Evolutionary conservation across 2,113 vertebrate genomes (phyloP).

Genomic region (Ahaetulla prasina): DNA sequence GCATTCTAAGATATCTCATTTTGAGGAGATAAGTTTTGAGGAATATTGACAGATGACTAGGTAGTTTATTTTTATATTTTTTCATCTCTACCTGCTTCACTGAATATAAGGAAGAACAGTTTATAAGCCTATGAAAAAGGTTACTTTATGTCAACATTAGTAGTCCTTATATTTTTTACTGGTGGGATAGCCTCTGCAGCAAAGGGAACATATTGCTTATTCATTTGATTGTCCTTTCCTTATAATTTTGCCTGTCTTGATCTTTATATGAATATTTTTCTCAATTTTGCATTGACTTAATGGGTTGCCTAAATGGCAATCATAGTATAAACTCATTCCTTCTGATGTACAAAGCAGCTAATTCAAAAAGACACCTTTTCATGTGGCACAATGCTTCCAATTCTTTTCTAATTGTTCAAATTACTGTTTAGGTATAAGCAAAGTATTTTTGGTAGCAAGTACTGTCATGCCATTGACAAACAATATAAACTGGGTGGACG

Average conservation of each 20-base stretch:
- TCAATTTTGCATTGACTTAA: background rate
- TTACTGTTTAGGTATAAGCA: background rate
- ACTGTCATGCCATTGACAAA: background rate
- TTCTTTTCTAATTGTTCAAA: slow-evolving; percentile 5
- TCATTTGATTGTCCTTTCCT: background rate
- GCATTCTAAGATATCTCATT: background rate
- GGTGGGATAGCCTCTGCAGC: background rate
- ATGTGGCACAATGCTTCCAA: background rate
- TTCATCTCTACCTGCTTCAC: background rate
- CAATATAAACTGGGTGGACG: background rate
- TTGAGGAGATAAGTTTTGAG: background rate
- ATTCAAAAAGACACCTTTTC: background rate
- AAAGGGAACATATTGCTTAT: background rate
- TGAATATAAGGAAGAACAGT: background rate
- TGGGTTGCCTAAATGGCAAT: background rate
- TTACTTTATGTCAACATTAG: background rate
- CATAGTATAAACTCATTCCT: background rate
- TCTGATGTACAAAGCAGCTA: background rate
- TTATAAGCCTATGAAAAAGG: background rate
- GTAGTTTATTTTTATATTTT: background rate
- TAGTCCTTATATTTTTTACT: background rate
- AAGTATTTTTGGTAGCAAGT: background rate
- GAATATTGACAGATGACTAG: background rate
- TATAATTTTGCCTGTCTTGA: background rate
- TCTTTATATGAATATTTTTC: background rate